These are phyloP conservation scores for Pelobates cultripes DNA, from an alignment of 2,797 vertebrate genomes.

Conservation along the genomic window DNA sequence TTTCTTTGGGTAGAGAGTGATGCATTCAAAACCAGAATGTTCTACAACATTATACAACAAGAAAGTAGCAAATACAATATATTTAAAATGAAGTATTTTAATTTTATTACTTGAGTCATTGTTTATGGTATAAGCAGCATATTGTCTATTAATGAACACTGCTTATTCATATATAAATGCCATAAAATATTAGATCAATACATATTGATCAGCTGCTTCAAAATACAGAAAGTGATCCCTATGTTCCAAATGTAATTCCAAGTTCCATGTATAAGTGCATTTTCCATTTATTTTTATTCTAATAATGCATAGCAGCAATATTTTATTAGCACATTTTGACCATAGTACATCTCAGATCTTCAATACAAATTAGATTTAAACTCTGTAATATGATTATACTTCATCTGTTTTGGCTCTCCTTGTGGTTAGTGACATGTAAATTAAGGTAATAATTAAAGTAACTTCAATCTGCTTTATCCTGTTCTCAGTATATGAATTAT, in stretches of 20 bases:
- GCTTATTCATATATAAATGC: too few relatives aligned
- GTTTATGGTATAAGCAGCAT: too few relatives aligned
- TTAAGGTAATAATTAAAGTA: conserved; percentile 53
- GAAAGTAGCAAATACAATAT: too few relatives aligned
- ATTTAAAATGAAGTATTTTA: too few relatives aligned
- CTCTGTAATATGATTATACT: conserved; percentile 19
- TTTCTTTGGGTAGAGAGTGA: too few relatives aligned
- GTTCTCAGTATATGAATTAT: conserved; percentile 56
- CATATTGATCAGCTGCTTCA: neutral
- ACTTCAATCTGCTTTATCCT: conserved; percentile 61
- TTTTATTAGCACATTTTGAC: conserved; percentile 5
- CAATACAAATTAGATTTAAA: conserved; percentile 9
- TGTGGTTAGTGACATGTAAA: conserved; percentile 46
- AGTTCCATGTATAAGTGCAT: neutral
- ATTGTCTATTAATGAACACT: too few relatives aligned
- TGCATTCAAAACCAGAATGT: too few relatives aligned
- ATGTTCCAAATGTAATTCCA: neutral
- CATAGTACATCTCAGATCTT: conserved; percentile 7
- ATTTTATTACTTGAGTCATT: too few relatives aligned
- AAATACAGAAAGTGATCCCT: neutral
- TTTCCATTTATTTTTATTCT: neutral
- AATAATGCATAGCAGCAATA: neutral
- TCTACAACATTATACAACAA: too few relatives aligned
- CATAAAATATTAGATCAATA: neutral
- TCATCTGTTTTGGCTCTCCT: conserved; percentile 16